Percentiles rank a stretch among this genome's conserved stretches.
phyloP scores from a whole-genome alignment of 1,140 invertebrate genomes.

The Platorchestia sp. region DNA sequence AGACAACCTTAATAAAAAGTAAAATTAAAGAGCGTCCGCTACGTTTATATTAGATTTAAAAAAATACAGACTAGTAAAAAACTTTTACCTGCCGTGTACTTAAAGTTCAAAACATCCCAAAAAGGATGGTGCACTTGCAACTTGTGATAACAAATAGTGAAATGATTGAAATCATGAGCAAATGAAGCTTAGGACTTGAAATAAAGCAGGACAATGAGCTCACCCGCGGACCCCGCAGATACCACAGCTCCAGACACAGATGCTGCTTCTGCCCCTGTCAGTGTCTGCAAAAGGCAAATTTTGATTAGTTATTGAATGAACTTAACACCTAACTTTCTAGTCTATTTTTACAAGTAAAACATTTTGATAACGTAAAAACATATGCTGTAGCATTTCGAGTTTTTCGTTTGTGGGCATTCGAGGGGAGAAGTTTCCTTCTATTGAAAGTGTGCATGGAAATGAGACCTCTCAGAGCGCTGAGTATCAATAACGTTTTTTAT shows the following conservation, averaged over 20 bases:
- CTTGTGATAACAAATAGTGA: not conserved
- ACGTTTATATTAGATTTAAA: not conserved
- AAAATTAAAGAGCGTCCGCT: not conserved
- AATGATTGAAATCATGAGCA: not conserved
- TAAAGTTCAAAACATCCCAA: too few species aligned
- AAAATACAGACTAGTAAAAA: not conserved
- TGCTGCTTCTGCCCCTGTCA: not conserved
- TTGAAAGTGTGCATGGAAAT: not conserved
- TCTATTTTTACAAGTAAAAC: not conserved
- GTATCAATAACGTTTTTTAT: not conserved
- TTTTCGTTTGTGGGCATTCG: not conserved
- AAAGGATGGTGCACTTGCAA: not conserved
- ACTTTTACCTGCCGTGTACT: too few species aligned
- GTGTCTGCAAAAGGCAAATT: not conserved
- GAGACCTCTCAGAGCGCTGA: not conserved
- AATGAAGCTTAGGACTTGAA: not conserved
- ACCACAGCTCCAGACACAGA: constrained; percentile 18
- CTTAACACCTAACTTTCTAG: not conserved
- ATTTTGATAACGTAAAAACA: too few species aligned
- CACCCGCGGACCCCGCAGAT: not conserved
- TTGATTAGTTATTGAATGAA: not conserved
- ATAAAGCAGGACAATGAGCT: not conserved
- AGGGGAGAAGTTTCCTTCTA: not conserved
- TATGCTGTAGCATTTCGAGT: not conserved
- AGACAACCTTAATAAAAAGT: too few species aligned